phyloP scores from a whole-genome alignment of 2,888 invertebrate genomes.

The Drosophila percnosoma region DNA sequence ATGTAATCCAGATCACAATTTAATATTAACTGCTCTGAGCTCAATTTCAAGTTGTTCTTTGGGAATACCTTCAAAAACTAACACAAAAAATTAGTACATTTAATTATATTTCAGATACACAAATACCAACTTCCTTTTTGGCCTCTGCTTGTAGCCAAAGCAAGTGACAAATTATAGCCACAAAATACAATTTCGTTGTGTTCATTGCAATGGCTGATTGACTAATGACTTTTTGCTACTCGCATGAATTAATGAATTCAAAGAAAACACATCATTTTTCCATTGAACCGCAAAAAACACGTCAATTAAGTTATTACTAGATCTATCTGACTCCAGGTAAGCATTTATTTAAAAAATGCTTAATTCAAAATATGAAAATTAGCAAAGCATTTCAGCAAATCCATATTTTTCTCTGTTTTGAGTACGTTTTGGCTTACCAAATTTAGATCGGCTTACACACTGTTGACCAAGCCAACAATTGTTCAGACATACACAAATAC shows the following conservation, averaged over 20 bases:
- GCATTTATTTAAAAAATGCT: neutral
- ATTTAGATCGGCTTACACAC: too few relatives aligned
- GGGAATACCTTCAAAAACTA: neutral
- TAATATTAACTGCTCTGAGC: slow-evolving; percentile 4
- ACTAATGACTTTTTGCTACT: slow-evolving; percentile 4
- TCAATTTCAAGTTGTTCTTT: slow-evolving; percentile 6
- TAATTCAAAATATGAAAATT: neutral
- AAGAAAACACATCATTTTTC: slow-evolving; percentile 7
- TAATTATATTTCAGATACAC: neutral
- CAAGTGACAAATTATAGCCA: slow-evolving; percentile 16
- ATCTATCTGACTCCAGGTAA: neutral
- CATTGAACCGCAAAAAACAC: neutral
- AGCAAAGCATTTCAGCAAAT: too few relatives aligned
- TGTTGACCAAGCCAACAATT: too few relatives aligned
- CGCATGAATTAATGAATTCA: slow-evolving; percentile 7
- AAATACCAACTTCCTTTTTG: slow-evolving; percentile 29
- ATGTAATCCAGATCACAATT: slow-evolving; percentile 30
- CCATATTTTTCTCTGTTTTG: too few relatives aligned
- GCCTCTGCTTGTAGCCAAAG: slow-evolving; percentile 5
- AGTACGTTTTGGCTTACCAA: too few relatives aligned
- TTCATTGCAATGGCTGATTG: slow-evolving; percentile 21
- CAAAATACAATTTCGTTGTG: slow-evolving; percentile 9
- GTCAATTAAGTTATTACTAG: neutral
- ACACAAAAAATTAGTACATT: neutral
- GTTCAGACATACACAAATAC: too few relatives aligned